Conservation (phyloP, 2,113 vertebrate genomes). For the Octodon degus region DNA sequence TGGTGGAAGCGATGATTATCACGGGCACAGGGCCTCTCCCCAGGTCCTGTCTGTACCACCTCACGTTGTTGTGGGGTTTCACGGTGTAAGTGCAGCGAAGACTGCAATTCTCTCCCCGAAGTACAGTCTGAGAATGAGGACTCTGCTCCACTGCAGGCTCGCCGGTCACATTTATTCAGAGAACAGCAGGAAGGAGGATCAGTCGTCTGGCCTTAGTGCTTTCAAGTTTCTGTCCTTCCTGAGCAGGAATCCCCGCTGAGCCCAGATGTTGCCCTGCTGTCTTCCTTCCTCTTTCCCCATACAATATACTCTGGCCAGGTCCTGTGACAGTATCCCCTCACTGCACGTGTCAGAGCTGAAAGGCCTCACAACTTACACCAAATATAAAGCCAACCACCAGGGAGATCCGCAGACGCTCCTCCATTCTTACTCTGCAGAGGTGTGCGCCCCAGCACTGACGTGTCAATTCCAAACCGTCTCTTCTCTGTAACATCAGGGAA, state of each 20-base stretch:
- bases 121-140: neutral
- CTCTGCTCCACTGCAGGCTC: slow-evolving; percentile 55
- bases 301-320: neutral
- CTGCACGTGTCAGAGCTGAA: neutral
- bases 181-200: neutral
- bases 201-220: neutral
- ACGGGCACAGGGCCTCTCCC: neutral
- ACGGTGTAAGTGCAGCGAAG: slow-evolving; percentile 56
- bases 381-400: slow-evolving; percentile 45
- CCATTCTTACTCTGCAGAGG: slow-evolving; percentile 10
- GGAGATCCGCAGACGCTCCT: neutral
- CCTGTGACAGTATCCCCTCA: neutral
- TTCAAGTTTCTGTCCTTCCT: neutral
- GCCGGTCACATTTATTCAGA: slow-evolving; percentile 11
- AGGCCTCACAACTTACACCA: slow-evolving; percentile 38
- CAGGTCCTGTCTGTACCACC: neutral
- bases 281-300: neutral
- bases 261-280: neutral
- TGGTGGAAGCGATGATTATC: neutral
- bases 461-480: too few species aligned
- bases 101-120: slow-evolving; percentile 6
- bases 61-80: neutral
- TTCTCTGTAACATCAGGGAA: too few species aligned
- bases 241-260: neutral
- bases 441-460: too few species aligned